phyloP scores from a whole-genome alignment of 1,140 invertebrate genomes.

The Hydropsyche tenuis region DNA sequence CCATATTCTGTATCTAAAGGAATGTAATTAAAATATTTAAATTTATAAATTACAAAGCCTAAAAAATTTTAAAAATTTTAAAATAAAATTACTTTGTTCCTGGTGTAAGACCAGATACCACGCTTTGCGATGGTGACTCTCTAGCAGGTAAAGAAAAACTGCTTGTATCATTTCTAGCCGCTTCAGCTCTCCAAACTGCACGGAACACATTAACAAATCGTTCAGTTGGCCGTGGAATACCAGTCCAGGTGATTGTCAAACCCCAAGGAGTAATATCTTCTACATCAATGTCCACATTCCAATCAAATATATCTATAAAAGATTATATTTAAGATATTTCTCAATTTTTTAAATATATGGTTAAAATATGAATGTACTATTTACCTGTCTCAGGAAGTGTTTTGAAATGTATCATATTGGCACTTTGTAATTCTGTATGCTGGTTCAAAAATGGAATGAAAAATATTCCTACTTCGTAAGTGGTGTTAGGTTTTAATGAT shows the following conservation, averaged over 20 bases:
- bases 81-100: constrained; percentile 70
- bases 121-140: constrained; percentile 71
- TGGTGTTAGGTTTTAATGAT: constrained; percentile 73
- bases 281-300: constrained; percentile 77
- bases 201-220: constrained; percentile 91
- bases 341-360: constrained; percentile 31
- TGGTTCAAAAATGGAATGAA: constrained; percentile 80
- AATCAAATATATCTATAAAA: constrained; percentile 75
- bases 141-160: constrained; percentile 84
- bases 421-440: constrained; percentile 73
- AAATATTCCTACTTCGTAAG: constrained; percentile 78
- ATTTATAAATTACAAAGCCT: constrained; percentile 17
- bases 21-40: constrained; percentile 30
- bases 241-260: constrained; percentile 80
- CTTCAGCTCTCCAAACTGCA: constrained; percentile 81
- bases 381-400: constrained; percentile 60
- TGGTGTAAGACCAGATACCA: constrained; percentile 69
- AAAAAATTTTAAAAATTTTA: constrained; percentile 22
- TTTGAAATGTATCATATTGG: constrained; percentile 70
- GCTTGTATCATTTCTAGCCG: constrained; percentile 77
- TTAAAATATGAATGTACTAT: not conserved
- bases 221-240: constrained; percentile 84
- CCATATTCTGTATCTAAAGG: constrained; percentile 82
- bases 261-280: constrained; percentile 76
- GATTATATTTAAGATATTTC: not conserved